Conservation (phyloP, 2,888 invertebrate species). For the Drosophila recens region DNA sequence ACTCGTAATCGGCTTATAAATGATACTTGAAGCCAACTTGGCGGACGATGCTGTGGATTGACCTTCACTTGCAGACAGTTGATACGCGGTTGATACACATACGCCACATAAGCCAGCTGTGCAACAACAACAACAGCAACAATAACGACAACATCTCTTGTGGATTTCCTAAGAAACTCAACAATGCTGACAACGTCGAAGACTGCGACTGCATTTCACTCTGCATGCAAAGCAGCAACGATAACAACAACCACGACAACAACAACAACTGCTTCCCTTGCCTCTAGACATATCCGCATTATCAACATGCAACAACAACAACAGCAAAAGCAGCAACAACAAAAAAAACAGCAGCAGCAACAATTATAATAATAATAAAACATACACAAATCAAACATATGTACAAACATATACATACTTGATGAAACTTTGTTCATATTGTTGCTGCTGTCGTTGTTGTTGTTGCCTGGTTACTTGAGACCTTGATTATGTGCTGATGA, state of each 20-base stretch:
- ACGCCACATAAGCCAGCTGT: conserved; percentile 47
- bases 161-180: conserved; percentile 50
- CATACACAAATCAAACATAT: conserved; percentile 13
- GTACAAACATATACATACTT: conserved; percentile 22
- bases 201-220: conserved; percentile 36
- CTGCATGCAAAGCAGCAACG: conserved; percentile 52
- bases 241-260: conserved; percentile 4
- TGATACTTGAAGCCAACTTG: conserved; percentile 1
- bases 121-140: conserved; percentile 29
- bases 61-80: conserved; percentile 42
- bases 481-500: conserved; percentile 67
- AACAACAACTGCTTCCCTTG: neutral
- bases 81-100: conserved; percentile 37
- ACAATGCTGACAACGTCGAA: conserved; percentile 47
- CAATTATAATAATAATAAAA: conserved; percentile 32
- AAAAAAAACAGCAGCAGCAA: conserved; percentile 12
- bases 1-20: conserved; percentile 43
- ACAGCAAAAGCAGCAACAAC: conserved; percentile 14
- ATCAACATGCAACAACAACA: conserved; percentile 38
- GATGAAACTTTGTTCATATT: conserved; percentile 27
- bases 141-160: conserved; percentile 19
- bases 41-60: conserved; percentile 18
- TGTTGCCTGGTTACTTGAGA: conserved; percentile 43
- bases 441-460: conserved; percentile 12
- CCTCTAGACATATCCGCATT: conserved; percentile 48